Conservation (phyloP, 2,113 vertebrate species). For the Emberiza fucata region DNA sequence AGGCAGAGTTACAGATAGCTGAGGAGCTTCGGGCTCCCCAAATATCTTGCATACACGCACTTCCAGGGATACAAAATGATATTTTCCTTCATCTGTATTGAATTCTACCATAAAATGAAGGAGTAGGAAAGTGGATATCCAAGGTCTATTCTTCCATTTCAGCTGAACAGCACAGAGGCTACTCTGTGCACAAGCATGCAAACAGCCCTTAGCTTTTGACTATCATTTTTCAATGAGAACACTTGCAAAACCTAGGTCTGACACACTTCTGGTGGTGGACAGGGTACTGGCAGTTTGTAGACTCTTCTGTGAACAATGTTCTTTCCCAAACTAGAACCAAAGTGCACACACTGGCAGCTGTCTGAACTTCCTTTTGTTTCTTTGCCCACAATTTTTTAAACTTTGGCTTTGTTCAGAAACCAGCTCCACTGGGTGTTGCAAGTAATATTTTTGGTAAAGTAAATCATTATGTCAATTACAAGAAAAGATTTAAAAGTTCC, state of each 20-base stretch:
- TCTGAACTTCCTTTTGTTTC: not conserved
- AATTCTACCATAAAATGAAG: not conserved
- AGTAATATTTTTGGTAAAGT: not conserved
- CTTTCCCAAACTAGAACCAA: conserved; percentile 4
- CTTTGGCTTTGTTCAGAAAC: conserved; percentile 22
- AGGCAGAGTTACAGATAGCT: not conserved
- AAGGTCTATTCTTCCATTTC: not conserved
- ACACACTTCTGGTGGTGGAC: not conserved
- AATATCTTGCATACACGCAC: not conserved
- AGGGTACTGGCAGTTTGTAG: not conserved
- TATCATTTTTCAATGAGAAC: not conserved
- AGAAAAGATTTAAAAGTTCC: not conserved
- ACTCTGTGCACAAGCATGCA: not conserved
- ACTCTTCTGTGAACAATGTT: not conserved
- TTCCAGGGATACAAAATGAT: not conserved
- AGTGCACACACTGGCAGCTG: not conserved
- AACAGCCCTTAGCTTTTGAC: not conserved
- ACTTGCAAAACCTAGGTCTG: not conserved
- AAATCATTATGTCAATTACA: not conserved
- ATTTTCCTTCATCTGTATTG: not conserved
- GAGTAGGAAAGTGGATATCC: not conserved
- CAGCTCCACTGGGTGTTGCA: not conserved
- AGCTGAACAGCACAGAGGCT: not conserved
- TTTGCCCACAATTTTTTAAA: not conserved
- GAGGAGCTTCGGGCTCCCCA: not conserved